Base-by-base conservation (phyloP, 92 coral and sea anemone genomes). In the Palythoa grandiflora region DNA sequence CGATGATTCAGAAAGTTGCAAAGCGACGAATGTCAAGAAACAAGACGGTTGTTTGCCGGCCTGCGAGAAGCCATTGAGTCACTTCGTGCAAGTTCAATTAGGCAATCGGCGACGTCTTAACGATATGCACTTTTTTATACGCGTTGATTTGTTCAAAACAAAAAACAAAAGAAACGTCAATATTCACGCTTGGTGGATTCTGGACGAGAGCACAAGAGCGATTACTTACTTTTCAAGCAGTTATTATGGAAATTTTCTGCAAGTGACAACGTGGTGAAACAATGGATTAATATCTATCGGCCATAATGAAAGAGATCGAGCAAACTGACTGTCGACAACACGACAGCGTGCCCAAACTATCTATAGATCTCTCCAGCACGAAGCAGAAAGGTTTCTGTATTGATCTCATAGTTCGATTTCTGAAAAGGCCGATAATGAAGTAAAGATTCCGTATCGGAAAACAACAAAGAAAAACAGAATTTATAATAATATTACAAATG, bases 221-320 rank as follows among this genome's bases (percentile, higher is more conserved):
- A 47, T 66, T 81, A 68, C 65, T 59, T 59, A 7, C 17, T 38
- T 61, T 37, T 40, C 38, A 48, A 21, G 20, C 86, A 65, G 57
- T 81, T 81, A 65, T 81, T 81, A 81, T 81, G 86, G 37, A 81
- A 81, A 81, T 81, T 81, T 81, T 81, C 75, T 81, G 75, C 75
- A 16, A 36, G 21, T 60, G 48, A 75, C 86, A 81, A 81, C 86
- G 86, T 81, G 86, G 75, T 66, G 55, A 35, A 81, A 81, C 86
- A 81, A 81, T 81, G 59, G 66, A 36, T 12, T 6, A 81, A 66
- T 52, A 68, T 75, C 75, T 9, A 81, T 44, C 14, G n/a, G 59
- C 38, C 68, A 81, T 57, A 81, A 81, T 80, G 9, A 61, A 19
- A 65, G 54, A 38, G 39, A 20, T 28, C 28, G 17, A 65, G 38